Percentiles rank a stretch among this genome's conserved stretches.
Evolutionary conservation across 2,888 invertebrate genomes (phyloP).

Genomic region (Pseudococcus viburni): DNA sequence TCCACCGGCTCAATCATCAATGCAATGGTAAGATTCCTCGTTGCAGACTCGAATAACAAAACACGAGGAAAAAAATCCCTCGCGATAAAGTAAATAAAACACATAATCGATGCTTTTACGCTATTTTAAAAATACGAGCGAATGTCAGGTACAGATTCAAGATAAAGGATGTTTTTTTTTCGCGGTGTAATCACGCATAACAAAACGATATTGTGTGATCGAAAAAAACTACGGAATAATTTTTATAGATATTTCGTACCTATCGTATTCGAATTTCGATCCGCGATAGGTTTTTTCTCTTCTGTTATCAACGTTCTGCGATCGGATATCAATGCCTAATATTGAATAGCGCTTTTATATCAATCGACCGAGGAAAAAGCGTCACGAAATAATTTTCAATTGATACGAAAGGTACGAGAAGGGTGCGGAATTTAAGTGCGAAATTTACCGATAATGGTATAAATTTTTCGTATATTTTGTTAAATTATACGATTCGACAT

Average conservation of each 20-base stretch:
- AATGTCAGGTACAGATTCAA: not conserved
- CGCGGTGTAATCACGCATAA: not conserved
- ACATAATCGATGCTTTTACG: not conserved
- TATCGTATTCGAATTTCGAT: not conserved
- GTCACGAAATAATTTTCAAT: no score
- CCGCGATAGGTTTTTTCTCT: no score
- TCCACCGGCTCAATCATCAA: not conserved
- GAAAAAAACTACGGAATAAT: not conserved
- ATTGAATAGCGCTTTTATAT: no score
- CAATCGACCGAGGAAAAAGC: no score
- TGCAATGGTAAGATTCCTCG: not conserved
- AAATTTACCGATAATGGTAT: conserved; percentile 11
- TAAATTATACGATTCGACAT: not conserved
- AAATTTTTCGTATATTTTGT: not conserved
- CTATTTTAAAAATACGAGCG: not conserved
- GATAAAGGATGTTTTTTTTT: not conserved
- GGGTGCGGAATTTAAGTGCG: not conserved
- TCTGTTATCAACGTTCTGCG: no score
- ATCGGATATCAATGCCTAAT: not conserved
- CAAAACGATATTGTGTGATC: not conserved
- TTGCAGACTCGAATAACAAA: not conserved
- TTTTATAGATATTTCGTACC: not conserved
- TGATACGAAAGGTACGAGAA: no score
- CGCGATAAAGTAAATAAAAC: not conserved
- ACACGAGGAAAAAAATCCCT: not conserved